phyloP scores from a whole-genome alignment of 2,888 invertebrate species.

The Drosophila anomalata region DNA sequence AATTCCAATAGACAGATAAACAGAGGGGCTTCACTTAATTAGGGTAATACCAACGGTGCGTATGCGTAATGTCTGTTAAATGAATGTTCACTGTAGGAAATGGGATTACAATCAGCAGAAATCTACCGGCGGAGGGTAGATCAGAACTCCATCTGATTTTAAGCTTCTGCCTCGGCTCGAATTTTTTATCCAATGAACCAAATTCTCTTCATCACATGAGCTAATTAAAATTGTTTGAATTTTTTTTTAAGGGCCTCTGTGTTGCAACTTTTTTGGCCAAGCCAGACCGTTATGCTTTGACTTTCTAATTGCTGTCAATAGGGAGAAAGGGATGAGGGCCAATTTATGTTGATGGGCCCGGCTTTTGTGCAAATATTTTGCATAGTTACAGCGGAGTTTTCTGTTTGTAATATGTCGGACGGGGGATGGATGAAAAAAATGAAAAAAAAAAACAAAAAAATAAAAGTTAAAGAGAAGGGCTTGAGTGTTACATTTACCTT shows the following conservation, averaged over 20 bases:
- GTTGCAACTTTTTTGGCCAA: constrained; percentile 16
- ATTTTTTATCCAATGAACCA: constrained; percentile 20
- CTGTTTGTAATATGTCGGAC: constrained; percentile 48
- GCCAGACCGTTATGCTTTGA: constrained; percentile 64
- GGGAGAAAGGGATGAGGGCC: constrained; percentile 26
- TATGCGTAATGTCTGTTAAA: constrained; percentile 57
- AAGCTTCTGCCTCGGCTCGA: not conserved
- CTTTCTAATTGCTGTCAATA: constrained; percentile 79
- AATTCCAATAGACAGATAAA: constrained; percentile 10
- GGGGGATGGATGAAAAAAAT: not conserved
- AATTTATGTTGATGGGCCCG: constrained; percentile 41
- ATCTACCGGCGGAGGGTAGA: constrained; percentile 1
- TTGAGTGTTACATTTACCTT: constrained; percentile 89
- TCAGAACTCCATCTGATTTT: not conserved
- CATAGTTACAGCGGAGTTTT: constrained; percentile 74
- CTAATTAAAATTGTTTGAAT: constrained; percentile 74
- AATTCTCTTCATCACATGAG: constrained; percentile 49
- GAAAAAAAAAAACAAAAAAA: constrained; percentile 5
- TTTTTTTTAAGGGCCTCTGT: constrained; percentile 44
- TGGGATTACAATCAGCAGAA: constrained; percentile 7
- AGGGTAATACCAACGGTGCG: constrained; percentile 71
- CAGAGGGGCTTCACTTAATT: constrained; percentile 58
- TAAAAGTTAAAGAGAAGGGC: not conserved
- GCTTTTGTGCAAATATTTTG: constrained; percentile 75
- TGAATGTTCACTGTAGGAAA: constrained; percentile 33